Evolutionary conservation across 2,888 invertebrate species (phyloP), one percentile per base, ranked within the genome.

Genomic region (Caenorhabditis sp.): DNA sequence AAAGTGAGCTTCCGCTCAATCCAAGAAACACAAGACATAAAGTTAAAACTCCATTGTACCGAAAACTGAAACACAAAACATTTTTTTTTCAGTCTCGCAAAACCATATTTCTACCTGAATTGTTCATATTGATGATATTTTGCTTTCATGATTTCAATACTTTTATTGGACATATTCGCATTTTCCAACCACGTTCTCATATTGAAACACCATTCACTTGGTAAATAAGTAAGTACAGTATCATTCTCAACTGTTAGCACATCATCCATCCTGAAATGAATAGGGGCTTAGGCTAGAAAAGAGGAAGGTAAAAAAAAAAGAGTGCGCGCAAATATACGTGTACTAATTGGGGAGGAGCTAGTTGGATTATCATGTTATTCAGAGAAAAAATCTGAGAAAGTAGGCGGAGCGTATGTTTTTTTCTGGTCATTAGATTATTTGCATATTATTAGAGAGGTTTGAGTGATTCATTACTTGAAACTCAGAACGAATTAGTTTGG

Each of bases 1-100:
- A 68, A 17, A 82, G 51, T 51, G 66, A 64, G 54, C 82, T 85
- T 26, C 86, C 86, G 49, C 77, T 69, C 51, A 86, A 74, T 5
- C 86, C 86, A 24, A 86, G 81, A 12, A 71, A 62, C 12, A 83
- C 79, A n/a, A 86, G 69, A 6, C 81, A 51, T 14, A 78, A 76
- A 6, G 86, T 86, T 58, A 85, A 62, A 8, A 85, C 63, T 14
- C 86, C 86, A 60, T 86, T 86, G 53, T 77, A 77, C 19, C 73
- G 77, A 69, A 66, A 80, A 51, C 81, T 81, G 77, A 60, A 81
- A 66, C 58, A 54, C 26, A 58, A 61, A 17, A 62, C 21, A n/a
- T n/a, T n/a, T 54, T 19, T 8, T 6, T 21, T 23, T 19, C 17
- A 50, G 50, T 8, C 5, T 14, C 19, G 3, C 19, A n/a, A n/a